A percentile compares a stretch with the other conserved stretches of the same genome.
Conservation (phyloP, 2,888 invertebrate species). For the Drosophila mulleri region DNA sequence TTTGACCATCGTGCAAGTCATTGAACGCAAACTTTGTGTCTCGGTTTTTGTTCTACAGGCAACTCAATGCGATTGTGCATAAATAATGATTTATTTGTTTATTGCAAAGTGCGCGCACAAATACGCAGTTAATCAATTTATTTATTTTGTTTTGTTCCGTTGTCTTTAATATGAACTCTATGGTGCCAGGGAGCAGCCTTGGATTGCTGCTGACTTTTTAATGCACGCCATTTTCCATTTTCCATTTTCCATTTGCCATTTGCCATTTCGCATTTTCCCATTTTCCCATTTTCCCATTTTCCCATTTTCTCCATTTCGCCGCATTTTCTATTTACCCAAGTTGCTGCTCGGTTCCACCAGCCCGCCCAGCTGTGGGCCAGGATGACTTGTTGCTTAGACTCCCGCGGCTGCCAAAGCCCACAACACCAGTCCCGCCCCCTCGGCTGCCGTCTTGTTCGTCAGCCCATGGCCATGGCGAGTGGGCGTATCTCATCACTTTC, state of each 20-base stretch:
- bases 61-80: conserved; percentile 51
- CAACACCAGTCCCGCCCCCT: neutral
- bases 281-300: conserved; percentile 40
- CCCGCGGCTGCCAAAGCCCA: conserved; percentile 13
- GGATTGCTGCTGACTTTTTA: conserved; percentile 43
- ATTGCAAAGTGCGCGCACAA: conserved; percentile 61
- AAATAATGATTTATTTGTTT: conserved; percentile 82
- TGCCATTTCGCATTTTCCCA: conserved; percentile 40
- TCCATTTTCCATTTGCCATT: conserved; percentile 12
- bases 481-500: conserved; percentile 77
- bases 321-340: conserved; percentile 65
- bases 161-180: conserved; percentile 47
- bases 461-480: conserved; percentile 14
- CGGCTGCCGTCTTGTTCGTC: neutral
- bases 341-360: conserved; percentile 22
- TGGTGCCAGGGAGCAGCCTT: conserved; percentile 55
- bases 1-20: conserved; percentile 76
- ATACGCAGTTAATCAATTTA: conserved; percentile 76
- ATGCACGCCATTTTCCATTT: conserved; percentile 60
- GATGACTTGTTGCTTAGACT: conserved; percentile 73
- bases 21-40: conserved; percentile 68
- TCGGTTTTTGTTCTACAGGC: conserved; percentile 56
- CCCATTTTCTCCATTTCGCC: conserved; percentile 40
- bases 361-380: conserved; percentile 54
- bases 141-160: conserved; percentile 32